These are phyloP conservation scores for Diadophis punctatus DNA, from an alignment of 2,113 vertebrate species.

Conservation along the genomic window DNA sequence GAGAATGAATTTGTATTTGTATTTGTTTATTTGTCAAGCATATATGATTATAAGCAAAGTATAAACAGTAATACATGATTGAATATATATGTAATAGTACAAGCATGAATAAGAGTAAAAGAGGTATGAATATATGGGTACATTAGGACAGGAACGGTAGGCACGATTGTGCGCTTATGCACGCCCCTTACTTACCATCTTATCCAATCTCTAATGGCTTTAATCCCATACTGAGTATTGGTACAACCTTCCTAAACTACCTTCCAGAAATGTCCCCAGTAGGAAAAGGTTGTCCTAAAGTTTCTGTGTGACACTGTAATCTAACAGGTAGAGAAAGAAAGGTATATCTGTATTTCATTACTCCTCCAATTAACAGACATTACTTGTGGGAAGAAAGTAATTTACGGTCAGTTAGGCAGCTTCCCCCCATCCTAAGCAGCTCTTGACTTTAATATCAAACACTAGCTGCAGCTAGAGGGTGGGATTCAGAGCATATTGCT, in stretches of 20 bases:
- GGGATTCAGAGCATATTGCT: background rate
- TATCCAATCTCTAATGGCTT: background rate
- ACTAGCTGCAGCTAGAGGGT: background rate
- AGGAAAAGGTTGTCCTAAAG: background rate
- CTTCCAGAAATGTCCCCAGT: background rate
- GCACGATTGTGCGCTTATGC: no score
- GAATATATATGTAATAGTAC: no score
- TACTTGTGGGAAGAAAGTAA: background rate
- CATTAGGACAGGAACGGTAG: no score
- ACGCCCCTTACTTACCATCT: no score
- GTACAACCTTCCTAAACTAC: background rate
- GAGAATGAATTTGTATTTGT: background rate
- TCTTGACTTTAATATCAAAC: background rate
- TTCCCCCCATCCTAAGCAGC: background rate
- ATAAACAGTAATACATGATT: no score
- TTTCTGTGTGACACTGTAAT: background rate
- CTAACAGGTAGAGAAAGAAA: background rate
- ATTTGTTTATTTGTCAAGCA: no score
- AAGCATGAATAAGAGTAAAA: no score
- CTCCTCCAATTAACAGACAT: background rate
- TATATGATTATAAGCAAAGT: no score
- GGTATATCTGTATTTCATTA: background rate
- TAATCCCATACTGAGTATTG: background rate
- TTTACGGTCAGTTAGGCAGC: background rate
- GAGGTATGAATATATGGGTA: no score